phyloP scores from a whole-genome alignment of 2,888 invertebrate genomes.

The Shargacucullia verbasci region DNA sequence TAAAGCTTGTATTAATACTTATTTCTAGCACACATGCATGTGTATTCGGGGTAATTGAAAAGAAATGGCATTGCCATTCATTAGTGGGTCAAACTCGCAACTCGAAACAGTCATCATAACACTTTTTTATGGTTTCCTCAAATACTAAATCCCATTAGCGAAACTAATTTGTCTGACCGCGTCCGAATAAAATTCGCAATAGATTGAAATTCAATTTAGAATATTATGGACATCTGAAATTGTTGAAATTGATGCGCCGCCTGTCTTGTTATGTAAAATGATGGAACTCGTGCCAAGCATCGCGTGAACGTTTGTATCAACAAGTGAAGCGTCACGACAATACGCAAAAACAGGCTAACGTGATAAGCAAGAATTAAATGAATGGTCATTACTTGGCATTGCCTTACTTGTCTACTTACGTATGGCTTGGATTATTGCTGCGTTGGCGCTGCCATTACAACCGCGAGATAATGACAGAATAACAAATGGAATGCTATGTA shows the following conservation, averaged over 20 bases:
- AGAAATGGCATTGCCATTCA: slow-evolving; percentile 31
- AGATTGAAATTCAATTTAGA: slow-evolving; percentile 31
- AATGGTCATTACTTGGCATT: slow-evolving; percentile 68
- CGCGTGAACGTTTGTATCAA: slow-evolving; percentile 40
- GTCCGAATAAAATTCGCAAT: slow-evolving; percentile 41
- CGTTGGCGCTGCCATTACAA: slow-evolving; percentile 36
- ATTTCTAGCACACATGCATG: slow-evolving; percentile 36
- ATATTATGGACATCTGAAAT: slow-evolving; percentile 23
- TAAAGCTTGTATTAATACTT: slow-evolving; percentile 19
- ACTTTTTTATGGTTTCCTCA: slow-evolving; percentile 50
- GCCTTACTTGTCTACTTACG: slow-evolving; percentile 59
- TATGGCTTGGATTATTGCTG: slow-evolving; percentile 56
- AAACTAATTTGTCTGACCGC: slow-evolving; percentile 47
- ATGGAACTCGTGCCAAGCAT: slow-evolving; percentile 34
- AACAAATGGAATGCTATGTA: slow-evolving; percentile 42
- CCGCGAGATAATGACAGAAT: slow-evolving; percentile 45
- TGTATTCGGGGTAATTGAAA: slow-evolving; percentile 40
- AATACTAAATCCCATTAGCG: slow-evolving; percentile 48
- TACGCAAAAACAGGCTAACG: slow-evolving; percentile 55
- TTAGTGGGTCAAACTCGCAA: slow-evolving; percentile 47
- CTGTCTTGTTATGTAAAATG: slow-evolving; percentile 46
- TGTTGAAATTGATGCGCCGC: slow-evolving; percentile 24
- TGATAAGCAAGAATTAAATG: slow-evolving; percentile 67
- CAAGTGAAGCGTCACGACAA: slow-evolving; percentile 39
- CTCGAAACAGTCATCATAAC: slow-evolving; percentile 41